Conservation (phyloP, 1,140 invertebrate species). For the Triops longicaudatus region DNA sequence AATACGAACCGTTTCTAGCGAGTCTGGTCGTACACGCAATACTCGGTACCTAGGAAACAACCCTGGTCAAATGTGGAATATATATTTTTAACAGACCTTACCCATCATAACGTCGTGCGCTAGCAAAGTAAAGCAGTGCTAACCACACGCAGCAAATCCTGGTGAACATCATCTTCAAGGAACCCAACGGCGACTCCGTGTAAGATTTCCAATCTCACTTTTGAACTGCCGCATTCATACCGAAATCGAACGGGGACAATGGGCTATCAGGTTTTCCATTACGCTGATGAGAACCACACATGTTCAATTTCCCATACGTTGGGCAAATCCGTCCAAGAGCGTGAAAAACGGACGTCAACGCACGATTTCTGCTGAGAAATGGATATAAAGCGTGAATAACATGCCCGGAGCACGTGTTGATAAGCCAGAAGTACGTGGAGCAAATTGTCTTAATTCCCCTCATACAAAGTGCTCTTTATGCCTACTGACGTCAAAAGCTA, state of each 20-base stretch:
- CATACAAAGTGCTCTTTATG: neutral
- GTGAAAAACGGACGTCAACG: neutral
- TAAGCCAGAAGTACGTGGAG: neutral
- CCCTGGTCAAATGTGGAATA: neutral
- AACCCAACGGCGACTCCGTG: neutral
- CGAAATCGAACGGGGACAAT: neutral
- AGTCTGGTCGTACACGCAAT: slow-evolving; percentile 16
- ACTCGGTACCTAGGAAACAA: neutral
- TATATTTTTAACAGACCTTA: neutral
- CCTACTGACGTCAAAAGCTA: slow-evolving; percentile 1
- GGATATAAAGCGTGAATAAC: neutral
- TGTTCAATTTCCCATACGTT: neutral
- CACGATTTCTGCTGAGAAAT: neutral
- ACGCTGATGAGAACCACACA: neutral
- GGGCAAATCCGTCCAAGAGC: neutral
- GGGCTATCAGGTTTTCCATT: slow-evolving; percentile 2
- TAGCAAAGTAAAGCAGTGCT: neutral
- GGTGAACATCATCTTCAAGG: neutral
- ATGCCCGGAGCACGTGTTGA: neutral
- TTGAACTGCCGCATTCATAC: neutral
- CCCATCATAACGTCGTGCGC: neutral
- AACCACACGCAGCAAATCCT: neutral
- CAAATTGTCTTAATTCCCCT: neutral
- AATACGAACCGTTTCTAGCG: neutral
- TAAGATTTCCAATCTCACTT: neutral